Conservation (phyloP, 2,888 invertebrate species). For the Andrena minutula region DNA sequence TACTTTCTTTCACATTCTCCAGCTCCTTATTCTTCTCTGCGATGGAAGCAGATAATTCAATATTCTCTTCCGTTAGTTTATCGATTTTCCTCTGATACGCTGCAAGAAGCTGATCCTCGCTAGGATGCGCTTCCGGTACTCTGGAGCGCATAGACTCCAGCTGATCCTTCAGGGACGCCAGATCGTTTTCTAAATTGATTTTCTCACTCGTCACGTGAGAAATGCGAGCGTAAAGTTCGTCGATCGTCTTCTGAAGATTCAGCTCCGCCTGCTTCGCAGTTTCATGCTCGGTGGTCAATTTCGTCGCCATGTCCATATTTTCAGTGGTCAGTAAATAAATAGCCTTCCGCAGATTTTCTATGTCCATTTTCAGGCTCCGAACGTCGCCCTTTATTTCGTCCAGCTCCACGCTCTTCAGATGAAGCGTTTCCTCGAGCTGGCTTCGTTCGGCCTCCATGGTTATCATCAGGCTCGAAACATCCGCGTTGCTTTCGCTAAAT, state of each 20-base stretch:
- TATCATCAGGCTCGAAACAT: constrained; percentile 33
- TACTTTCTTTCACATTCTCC: constrained; percentile 73
- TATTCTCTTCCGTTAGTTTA: constrained; percentile 73
- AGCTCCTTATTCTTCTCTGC: constrained; percentile 86
- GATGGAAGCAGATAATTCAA: constrained; percentile 86
- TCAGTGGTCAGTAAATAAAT: constrained; percentile 77
- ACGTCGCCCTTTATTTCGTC: constrained; percentile 78
- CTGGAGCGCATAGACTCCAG: constrained; percentile 53
- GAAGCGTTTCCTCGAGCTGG: constrained; percentile 70
- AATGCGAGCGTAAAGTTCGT: constrained; percentile 70
- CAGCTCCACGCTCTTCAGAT: constrained; percentile 74
- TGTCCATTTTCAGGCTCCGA: constrained; percentile 74
- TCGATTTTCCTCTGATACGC: constrained; percentile 71
- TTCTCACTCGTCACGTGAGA: constrained; percentile 71
- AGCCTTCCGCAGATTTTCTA: constrained; percentile 76
- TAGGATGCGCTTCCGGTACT: constrained; percentile 23
- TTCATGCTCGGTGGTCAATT: constrained; percentile 73
- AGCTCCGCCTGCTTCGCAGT: constrained; percentile 58
- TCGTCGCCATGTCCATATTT: constrained; percentile 76
- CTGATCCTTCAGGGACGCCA: constrained; percentile 63
- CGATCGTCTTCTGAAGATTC: constrained; percentile 69
- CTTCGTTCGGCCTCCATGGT: constrained; percentile 70
- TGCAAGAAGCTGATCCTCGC: constrained; percentile 62
- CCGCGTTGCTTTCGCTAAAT: constrained; percentile 25
- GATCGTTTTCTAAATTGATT: constrained; percentile 62